Evolutionary conservation across 2,797 vertebrate species (phyloP), one percentile per base, ranked within the genome.

Genomic region (Danio kyathit): DNA sequence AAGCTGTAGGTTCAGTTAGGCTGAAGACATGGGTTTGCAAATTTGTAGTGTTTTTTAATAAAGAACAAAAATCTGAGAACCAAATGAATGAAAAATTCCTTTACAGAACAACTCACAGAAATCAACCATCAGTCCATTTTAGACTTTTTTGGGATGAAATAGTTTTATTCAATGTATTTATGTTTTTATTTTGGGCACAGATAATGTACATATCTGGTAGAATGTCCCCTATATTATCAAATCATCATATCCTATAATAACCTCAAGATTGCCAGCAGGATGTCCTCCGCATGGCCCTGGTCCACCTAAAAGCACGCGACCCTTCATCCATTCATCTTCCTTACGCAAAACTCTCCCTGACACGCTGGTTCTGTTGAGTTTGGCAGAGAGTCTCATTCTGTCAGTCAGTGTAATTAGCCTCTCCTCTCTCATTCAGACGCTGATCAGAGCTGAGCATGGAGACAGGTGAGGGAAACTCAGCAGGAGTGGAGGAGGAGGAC

Each of bases 401-500:
- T 73, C 78, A 80, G 59, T 80, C 78, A 54, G 40, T 1, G 40
- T 80, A 80, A 80, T 73, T 80, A 73, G 17, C 60, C 51, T 54
- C 44, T 79, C 54, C 56, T 59, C 40, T 64, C 56, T 29, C 57
- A 73, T 80, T 80, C 59, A 73, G 69, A 51, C 1, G 3, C 59
- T 73, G 78, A 80, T 80, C 69, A 80, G 69, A 73, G 78, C 38
- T 7, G 19, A 80, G 43, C 59, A 71, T 56, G 19, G 67, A 65
- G 78, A 73, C 78, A 80, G 78, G 67, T 72, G 60, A 80, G 21
- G 51, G 41, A 73, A 72, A 64, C 59, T 64, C 69, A 73, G 78
- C 60, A 21, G 76, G 52, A 67, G 64, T 21, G 57, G 17, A 52
- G 21, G 64, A 48, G 14, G 76, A 64, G 1, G 7, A n/a, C n/a